Evolutionary conservation across 2,113 vertebrate species (phyloP), one percentile per base, ranked within the genome.

Genomic region (Hypomesus transpacificus): DNA sequence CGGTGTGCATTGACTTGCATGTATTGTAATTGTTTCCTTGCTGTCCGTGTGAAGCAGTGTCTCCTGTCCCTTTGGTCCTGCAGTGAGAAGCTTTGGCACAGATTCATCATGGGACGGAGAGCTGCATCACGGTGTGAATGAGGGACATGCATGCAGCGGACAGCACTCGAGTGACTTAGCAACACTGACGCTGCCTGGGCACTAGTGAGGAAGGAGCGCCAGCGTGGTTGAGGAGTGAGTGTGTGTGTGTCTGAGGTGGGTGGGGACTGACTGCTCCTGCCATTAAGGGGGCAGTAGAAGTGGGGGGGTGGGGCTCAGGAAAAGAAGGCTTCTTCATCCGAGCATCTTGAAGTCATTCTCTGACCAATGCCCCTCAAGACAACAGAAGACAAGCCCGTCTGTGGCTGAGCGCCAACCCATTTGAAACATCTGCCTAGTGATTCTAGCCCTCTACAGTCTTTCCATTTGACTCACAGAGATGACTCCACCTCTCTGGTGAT

Each of bases 401-500:
- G 75, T n/a, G 73, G 76, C 51, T 34, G 54, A 28, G 16, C 16
- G 21, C 51, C 18, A 22, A 2, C 1, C 14, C 7, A 46, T 14
- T 26, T 68, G 7, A 3, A 46, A 31, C 34, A 28, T 18, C 59
- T 20, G 51, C 62, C 69, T 79, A 13, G 64, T 51, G 57, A 26
- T 70, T 75, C 56, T 65, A 76, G 75, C 53, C 61, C 59, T 65
- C 71, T 65, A 72, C 74, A 6, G 18, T 14, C 73, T 51, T 52
- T 53, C 63, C 46, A 21, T 59, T 61, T 16, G 63, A 74, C 82
- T 91, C 89, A 93, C 84, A 93, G 85, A 58, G 91, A 92, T 0
- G 91, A 93, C 86, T 93, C 92, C 62, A 90, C 86, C 75, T 93
- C 92, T 28, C 78, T 86, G 1, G 84, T 3, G 66, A 87, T 28